A percentile compares a stretch with the other conserved stretches of the same genome.
Conservation (phyloP, 2,888 invertebrate species). For the Helleia helle region DNA sequence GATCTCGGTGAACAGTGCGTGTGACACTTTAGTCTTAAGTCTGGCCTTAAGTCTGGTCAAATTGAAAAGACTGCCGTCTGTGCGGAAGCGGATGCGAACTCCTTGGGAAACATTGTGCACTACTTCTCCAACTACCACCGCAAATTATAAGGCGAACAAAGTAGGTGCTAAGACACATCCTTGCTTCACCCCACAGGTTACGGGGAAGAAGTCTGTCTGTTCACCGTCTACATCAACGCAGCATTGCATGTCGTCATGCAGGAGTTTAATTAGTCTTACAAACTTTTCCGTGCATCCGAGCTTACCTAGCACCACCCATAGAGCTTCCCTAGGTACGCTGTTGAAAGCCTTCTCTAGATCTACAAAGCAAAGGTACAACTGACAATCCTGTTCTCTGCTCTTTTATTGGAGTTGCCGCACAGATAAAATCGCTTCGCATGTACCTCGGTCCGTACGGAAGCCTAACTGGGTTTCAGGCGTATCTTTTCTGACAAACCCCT, state of each 20-base stretch:
- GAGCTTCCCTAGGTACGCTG: slow-evolving; percentile 10
- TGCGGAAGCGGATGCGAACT: too few relatives aligned
- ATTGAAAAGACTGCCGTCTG: background rate
- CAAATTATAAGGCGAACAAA: background rate
- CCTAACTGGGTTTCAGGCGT: too few relatives aligned
- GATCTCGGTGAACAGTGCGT: background rate
- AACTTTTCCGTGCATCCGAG: too few relatives aligned
- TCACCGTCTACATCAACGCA: too few relatives aligned
- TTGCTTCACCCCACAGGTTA: background rate
- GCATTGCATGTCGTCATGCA: too few relatives aligned
- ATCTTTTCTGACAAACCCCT: too few relatives aligned
- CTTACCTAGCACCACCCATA: slow-evolving; percentile 5
- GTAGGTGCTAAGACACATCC: background rate
- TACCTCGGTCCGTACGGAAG: slow-evolving; percentile 7
- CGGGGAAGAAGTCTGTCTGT: too few relatives aligned
- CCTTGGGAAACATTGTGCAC: too few relatives aligned
- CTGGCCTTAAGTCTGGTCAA: background rate
- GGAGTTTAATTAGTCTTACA: too few relatives aligned
- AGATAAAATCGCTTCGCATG: slow-evolving; percentile 8
- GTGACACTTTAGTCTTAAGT: too few relatives aligned
- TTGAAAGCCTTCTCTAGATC: slow-evolving; percentile 8
- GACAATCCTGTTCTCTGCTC: background rate
- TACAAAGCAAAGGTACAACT: slow-evolving; percentile 5
- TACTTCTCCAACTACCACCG: too few relatives aligned
- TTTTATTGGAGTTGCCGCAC: slow-evolving; percentile 11